Evolutionary conservation across 2,113 vertebrate species (phyloP).

Genomic region (Alaudala cheleensis): DNA sequence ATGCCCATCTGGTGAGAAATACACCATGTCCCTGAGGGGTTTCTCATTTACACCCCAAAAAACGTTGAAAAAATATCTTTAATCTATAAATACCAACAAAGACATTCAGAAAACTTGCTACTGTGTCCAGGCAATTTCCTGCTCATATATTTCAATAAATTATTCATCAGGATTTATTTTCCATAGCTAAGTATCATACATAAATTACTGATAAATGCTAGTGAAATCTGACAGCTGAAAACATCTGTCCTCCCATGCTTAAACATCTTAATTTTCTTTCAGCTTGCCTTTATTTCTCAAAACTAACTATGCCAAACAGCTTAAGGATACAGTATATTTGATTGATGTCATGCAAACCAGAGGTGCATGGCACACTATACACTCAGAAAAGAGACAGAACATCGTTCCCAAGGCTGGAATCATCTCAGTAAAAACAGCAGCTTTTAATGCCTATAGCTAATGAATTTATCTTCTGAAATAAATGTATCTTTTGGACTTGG

Average conservation of each 20-base stretch:
- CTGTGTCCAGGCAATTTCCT: neutral
- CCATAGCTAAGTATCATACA: slow-evolving; percentile 30
- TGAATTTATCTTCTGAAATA: slow-evolving; percentile 56
- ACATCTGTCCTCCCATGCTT: slow-evolving; percentile 41
- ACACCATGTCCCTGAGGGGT: neutral
- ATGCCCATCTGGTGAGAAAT: neutral
- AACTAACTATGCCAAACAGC: neutral
- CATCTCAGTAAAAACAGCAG: neutral
- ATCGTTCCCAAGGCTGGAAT: neutral
- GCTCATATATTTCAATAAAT: slow-evolving; percentile 36
- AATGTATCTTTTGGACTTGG: slow-evolving; percentile 55
- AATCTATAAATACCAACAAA: neutral
- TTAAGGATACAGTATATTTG: slow-evolving; percentile 18
- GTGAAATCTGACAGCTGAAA: slow-evolving; percentile 52
- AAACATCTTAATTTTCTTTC: slow-evolving; percentile 41
- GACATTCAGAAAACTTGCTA: neutral
- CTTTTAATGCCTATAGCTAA: slow-evolving; percentile 45
- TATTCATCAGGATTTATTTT: slow-evolving; percentile 58
- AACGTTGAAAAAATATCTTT: neutral
- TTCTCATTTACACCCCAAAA: neutral
- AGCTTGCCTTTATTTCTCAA: slow-evolving; percentile 48
- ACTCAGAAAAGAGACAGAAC: neutral
- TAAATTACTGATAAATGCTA: slow-evolving; percentile 39
- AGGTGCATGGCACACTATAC: neutral
- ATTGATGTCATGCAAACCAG: neutral